Evolutionary conservation across 2,113 vertebrate species (phyloP).

Genomic region (Sylvicapra grimmia): DNA sequence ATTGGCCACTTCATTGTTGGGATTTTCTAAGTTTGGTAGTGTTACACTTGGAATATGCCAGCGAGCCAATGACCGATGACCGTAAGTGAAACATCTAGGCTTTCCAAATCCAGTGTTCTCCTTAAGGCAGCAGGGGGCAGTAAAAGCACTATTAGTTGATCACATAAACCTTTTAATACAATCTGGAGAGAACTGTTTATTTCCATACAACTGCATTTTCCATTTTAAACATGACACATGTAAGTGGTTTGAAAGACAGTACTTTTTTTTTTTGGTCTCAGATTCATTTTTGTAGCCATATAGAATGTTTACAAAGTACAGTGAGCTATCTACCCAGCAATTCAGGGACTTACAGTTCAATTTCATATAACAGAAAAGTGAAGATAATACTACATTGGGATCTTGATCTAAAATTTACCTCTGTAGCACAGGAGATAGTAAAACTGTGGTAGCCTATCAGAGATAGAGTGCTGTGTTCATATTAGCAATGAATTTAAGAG

Average conservation of each 20-base stretch:
- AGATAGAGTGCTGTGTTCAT: neutral
- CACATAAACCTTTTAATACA: neutral
- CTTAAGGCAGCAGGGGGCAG: slow-evolving; percentile 73
- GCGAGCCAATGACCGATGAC: neutral
- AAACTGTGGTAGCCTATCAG: neutral
- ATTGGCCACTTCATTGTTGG: neutral
- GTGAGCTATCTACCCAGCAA: neutral
- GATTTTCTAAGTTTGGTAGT: neutral
- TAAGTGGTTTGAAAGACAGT: neutral
- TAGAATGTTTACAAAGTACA: neutral
- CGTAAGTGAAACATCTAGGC: neutral
- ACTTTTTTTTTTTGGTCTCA: neutral
- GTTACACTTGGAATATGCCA: neutral
- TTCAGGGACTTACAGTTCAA: neutral
- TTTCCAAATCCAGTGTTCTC: neutral
- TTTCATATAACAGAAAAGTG: neutral
- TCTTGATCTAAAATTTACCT: neutral
- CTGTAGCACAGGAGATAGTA: neutral
- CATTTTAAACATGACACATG: neutral
- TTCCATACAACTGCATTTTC: neutral
- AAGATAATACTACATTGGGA: neutral
- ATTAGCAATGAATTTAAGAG: neutral
- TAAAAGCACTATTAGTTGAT: neutral
- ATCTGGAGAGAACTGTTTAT: neutral
- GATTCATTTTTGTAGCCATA: neutral